Conservation (phyloP, 2,797 vertebrate genomes). For the Malacoctenus gilli region DNA sequence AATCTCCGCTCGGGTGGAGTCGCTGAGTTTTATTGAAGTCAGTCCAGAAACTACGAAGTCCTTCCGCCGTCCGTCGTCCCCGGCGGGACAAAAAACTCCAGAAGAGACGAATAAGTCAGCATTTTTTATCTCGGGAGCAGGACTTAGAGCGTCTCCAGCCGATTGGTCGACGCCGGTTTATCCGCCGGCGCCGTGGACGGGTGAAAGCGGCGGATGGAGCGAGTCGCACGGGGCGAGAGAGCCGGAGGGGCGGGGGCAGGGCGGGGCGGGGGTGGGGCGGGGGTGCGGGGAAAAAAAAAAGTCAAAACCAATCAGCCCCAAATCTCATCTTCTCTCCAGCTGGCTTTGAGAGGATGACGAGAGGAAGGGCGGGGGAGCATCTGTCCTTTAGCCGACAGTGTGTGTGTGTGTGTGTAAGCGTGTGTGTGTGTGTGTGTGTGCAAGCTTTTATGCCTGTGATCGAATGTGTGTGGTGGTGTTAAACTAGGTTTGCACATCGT, state of each 20-base stretch:
- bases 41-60: slow-evolving; percentile 15
- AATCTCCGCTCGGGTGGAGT: no score
- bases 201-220: slow-evolving; percentile 16
- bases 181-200: slow-evolving; percentile 7
- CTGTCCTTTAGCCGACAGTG: slow-evolving; percentile 49
- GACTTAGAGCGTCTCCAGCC: slow-evolving; percentile 25
- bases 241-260: no score
- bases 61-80: neutral
- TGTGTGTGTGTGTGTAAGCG: slow-evolving; percentile 19
- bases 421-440: neutral
- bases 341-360: slow-evolving; percentile 60
- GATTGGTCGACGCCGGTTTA: slow-evolving; percentile 4
- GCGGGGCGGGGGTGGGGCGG: no score
- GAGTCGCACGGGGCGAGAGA: slow-evolving; percentile 21
- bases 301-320: slow-evolving; percentile 65
- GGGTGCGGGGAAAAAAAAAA: slow-evolving; percentile 58
- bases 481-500: slow-evolving; percentile 37
- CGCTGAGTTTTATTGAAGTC: no score
- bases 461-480: slow-evolving; percentile 51
- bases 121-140: slow-evolving; percentile 2
- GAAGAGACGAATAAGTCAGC: neutral
- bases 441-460: slow-evolving; percentile 47
- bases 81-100: neutral
- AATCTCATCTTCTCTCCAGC: slow-evolving; percentile 75
- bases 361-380: slow-evolving; percentile 51